These are phyloP conservation scores for Drosophila biarmipes DNA, from an alignment of 1,140 invertebrate genomes.

Conservation along the genomic window DNA sequence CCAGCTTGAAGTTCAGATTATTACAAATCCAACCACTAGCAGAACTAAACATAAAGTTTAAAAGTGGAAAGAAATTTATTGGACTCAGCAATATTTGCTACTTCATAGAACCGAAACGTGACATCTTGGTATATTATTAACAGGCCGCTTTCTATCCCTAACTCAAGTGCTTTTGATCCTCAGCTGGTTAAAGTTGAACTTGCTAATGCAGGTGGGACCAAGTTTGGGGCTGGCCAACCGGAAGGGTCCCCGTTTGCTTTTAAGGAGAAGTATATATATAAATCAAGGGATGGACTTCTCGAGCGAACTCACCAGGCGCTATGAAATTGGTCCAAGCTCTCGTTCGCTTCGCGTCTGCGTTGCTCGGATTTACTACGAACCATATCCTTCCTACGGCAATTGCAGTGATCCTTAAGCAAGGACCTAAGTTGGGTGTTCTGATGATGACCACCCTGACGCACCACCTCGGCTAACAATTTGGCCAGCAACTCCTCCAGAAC, in stretches of 20 bases:
- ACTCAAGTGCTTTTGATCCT: slow-evolving; percentile 39
- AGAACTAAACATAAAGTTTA: no score
- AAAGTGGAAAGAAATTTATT: not conserved
- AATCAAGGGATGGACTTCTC: not conserved
- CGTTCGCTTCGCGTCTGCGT: not conserved
- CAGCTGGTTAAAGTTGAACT: slow-evolving; percentile 56
- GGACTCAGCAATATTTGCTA: not conserved
- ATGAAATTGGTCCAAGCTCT: slow-evolving; percentile 33
- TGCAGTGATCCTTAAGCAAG: slow-evolving; percentile 2
- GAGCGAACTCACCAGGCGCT: slow-evolving; percentile 46
- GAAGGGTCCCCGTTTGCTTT: slow-evolving; percentile 48
- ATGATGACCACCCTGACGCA: not conserved
- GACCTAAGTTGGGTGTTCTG: not conserved
- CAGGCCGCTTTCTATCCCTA: not conserved
- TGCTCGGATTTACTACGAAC: not conserved
- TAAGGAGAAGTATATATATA: not conserved
- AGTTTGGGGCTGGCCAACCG: not conserved
- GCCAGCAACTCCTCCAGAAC: slow-evolving; percentile 34
- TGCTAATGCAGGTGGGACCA: slow-evolving; percentile 45
- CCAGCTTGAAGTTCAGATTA: no score
- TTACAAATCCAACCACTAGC: no score
- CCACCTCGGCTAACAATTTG: slow-evolving; percentile 1
- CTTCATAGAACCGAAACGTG: not conserved
- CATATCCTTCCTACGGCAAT: not conserved
- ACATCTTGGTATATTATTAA: not conserved